Conservation (phyloP, 2,888 invertebrate genomes). For the Drosophila suboccidentalis region DNA sequence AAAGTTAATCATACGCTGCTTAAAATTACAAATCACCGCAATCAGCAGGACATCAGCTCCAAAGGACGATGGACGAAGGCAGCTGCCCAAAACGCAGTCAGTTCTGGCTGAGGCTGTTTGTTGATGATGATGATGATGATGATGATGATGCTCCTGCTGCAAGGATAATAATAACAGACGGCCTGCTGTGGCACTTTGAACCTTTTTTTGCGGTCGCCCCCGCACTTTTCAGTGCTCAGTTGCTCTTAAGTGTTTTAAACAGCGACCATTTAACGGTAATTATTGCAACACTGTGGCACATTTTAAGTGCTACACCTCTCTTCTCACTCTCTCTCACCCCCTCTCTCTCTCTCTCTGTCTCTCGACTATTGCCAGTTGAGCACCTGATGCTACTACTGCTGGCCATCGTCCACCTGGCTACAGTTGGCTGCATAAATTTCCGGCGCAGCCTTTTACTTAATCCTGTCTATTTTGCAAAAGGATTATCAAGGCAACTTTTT, state of each 20-base stretch:
- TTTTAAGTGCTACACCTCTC: slow-evolving; percentile 76
- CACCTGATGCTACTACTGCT: slow-evolving; percentile 40
- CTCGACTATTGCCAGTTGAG: slow-evolving; percentile 9
- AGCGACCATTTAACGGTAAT: slow-evolving; percentile 79
- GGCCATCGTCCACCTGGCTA: slow-evolving; percentile 59
- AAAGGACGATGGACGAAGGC: slow-evolving; percentile 16
- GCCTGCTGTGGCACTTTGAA: slow-evolving; percentile 62
- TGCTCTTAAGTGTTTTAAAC: slow-evolving; percentile 76
- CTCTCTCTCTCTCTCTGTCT: not conserved
- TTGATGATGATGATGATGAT: slow-evolving; percentile 15
- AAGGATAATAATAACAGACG: slow-evolving; percentile 72
- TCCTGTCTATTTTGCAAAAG: slow-evolving; percentile 80
- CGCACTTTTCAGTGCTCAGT: slow-evolving; percentile 21
- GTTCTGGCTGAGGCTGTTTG: slow-evolving; percentile 16
- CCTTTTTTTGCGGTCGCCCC: slow-evolving; percentile 44
- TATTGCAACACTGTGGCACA: slow-evolving; percentile 81
- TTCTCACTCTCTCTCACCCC: not conserved
- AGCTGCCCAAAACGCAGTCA: slow-evolving; percentile 38
- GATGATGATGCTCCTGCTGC: slow-evolving; percentile 26
- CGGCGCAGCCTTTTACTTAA: slow-evolving; percentile 75
- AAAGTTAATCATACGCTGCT: slow-evolving; percentile 78
- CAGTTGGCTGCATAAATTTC: slow-evolving; percentile 73
- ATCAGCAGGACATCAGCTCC: slow-evolving; percentile 59
- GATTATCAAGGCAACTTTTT: slow-evolving; percentile 81
- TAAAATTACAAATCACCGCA: slow-evolving; percentile 79